phyloP scores from a whole-genome alignment of 2,113 vertebrate genomes.

The Rutilus rutilus region DNA sequence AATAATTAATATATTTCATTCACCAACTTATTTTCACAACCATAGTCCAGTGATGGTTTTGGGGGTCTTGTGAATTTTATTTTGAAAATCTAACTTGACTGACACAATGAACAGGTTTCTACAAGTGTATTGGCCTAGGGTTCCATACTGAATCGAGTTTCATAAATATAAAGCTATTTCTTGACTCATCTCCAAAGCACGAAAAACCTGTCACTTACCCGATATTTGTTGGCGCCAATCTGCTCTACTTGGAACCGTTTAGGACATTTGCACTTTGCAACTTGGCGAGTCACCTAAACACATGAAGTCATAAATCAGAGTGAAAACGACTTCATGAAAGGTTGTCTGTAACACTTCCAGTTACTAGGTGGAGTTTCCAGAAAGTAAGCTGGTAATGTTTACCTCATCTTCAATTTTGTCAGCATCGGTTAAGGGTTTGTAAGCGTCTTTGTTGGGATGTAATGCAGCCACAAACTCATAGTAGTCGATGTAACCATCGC shows the following conservation, averaged over 20 bases:
- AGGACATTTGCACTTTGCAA: slow-evolving; percentile 98
- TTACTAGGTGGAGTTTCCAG: background rate
- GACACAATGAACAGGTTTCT: background rate
- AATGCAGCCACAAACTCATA: slow-evolving; percentile 98
- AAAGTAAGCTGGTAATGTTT: slow-evolving; percentile 14
- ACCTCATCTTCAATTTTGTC: slow-evolving; percentile 99
- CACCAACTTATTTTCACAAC: background rate
- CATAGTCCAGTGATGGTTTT: background rate
- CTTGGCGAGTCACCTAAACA: slow-evolving; percentile 93
- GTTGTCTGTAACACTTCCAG: background rate
- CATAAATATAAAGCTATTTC: background rate
- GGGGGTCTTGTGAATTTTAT: background rate
- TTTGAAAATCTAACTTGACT: background rate
- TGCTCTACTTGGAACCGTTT: slow-evolving; percentile 99
- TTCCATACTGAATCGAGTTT: slow-evolving; percentile 30
- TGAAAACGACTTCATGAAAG: background rate
- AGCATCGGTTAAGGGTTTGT: slow-evolving; percentile 95
- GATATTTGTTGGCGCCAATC: slow-evolving; percentile 98
- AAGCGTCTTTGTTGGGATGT: slow-evolving; percentile 98
- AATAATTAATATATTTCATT: background rate
- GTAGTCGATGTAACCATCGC: slow-evolving; percentile 98
- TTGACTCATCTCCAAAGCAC: background rate
- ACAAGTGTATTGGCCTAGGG: background rate
- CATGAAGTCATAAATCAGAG: slow-evolving; percentile 54
- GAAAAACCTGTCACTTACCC: slow-evolving; percentile 78